phyloP scores from a whole-genome alignment of 2,797 vertebrate genomes.

The Chaetodon trifasciatus region DNA sequence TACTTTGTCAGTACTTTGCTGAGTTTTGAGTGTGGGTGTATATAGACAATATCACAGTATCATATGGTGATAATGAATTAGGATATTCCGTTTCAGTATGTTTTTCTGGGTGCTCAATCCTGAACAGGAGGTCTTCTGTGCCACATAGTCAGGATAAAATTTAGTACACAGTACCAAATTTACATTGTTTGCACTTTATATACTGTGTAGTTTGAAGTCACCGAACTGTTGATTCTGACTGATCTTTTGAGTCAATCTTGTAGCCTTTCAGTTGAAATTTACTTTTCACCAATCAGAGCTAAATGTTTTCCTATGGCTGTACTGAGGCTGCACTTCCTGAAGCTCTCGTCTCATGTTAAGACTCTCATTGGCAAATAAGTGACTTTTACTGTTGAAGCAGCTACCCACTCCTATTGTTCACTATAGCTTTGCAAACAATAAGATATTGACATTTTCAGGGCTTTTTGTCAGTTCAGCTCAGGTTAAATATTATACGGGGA shows the following conservation, averaged over 20 bases:
- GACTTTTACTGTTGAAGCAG: not conserved
- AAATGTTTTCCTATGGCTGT: not conserved
- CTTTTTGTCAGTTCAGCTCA: not conserved
- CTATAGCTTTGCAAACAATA: not conserved
- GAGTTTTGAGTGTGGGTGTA: constrained; percentile 2
- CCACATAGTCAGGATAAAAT: no score
- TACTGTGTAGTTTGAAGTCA: constrained; percentile 4
- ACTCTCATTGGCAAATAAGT: not conserved
- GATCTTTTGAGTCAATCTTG: not conserved
- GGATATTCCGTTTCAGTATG: not conserved
- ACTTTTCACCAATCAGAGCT: constrained; percentile 11
- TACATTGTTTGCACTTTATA: not conserved
- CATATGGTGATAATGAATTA: not conserved
- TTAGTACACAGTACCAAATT: no score
- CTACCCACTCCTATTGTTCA: not conserved
- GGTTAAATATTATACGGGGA: not conserved
- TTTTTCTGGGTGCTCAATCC: not conserved
- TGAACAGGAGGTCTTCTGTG: not conserved
- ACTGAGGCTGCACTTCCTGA: not conserved
- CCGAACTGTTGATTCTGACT: not conserved
- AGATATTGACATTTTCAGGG: not conserved
- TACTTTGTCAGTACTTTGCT: not conserved
- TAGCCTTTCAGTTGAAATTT: not conserved
- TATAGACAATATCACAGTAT: not conserved
- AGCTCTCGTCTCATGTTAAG: constrained; percentile 6